Evolutionary conservation across 2,113 vertebrate genomes (phyloP), one percentile per base, ranked within the genome.

Genomic region (human): DNA sequence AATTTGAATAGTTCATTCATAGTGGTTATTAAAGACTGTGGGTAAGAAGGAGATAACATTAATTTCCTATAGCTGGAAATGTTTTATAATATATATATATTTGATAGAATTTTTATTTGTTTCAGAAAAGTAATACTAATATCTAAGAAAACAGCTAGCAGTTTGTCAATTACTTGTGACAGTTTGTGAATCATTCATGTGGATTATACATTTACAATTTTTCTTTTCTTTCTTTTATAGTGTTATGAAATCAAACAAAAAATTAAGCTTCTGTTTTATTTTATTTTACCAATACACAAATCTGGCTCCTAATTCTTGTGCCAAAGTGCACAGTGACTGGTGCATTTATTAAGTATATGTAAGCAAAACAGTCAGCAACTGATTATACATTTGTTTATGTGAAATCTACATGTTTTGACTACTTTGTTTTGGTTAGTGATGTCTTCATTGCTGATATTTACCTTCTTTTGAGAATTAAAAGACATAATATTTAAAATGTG

Each of bases 71-170:
- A 78, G 32, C 70, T 79, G 38, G 45, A 68, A n/a, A 8, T 7
- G 9, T 64, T 59, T 76, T 82, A 27, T 89, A 64, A n/a, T n/a
- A n/a, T 20, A 30, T 16, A 30, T 30, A 57, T 66, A 50, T 48
- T 43, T 81, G 20, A 76, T 89, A 68, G 13, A 45, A 82, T 50
- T 93, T 88, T 83, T 38, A 50, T 72, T 95, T 89, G 18, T 50
- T 96, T 96, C 25, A 79, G 35, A 76, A 85, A 27, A 92, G 12
- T 50, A 94, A 84, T 23, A 76, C 85, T 89, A 81, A 64, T 76
- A 76, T 64, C 16, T 84, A 76, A 84, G 27, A 82, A 38, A 94
- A 61, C 11, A 59, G 43, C 2, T 57, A 52, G 8, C 5, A 27
- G 30, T 80, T 68, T 70, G 14, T 45, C 61, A 45, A 35, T 75